phyloP scores from a whole-genome alignment of 2,113 vertebrate genomes.

The Antigone vipio region DNA sequence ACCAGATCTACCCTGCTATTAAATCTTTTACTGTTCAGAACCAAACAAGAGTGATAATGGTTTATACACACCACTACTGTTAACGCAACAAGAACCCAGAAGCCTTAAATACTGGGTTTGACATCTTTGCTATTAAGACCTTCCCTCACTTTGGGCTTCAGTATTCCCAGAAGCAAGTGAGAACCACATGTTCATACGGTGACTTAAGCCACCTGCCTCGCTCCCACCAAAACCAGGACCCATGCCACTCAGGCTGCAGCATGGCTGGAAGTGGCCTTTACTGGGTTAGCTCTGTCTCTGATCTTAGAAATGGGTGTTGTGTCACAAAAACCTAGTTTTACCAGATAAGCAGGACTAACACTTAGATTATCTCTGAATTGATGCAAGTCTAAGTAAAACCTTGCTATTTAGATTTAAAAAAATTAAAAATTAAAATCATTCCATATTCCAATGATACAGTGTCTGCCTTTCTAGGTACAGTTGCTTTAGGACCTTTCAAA shows the following conservation, averaged over 20 bases:
- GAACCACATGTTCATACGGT: rapidly evolving
- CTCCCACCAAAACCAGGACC: neutral
- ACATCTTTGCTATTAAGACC: neutral
- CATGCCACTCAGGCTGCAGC: neutral
- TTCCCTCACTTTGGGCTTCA: neutral
- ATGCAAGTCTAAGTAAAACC: neutral
- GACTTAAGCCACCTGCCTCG: neutral
- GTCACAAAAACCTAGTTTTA: neutral
- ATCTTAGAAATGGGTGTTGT: neutral
- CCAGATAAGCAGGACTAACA: neutral
- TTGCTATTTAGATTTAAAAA: neutral
- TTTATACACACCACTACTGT: neutral
- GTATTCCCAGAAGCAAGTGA: neutral
- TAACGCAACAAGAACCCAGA: neutral
- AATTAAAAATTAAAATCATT: neutral
- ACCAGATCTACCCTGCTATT: neutral
- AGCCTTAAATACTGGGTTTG: neutral
- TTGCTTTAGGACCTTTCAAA: neutral
- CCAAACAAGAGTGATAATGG: neutral
- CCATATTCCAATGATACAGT: neutral
- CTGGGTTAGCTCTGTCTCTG: neutral
- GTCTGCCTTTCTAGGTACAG: neutral
- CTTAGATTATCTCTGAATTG: too few species aligned
- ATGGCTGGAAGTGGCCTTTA: neutral
- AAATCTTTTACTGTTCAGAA: neutral